Conservation (phyloP, 1,140 invertebrate species). For the Linepithema humile region DNA sequence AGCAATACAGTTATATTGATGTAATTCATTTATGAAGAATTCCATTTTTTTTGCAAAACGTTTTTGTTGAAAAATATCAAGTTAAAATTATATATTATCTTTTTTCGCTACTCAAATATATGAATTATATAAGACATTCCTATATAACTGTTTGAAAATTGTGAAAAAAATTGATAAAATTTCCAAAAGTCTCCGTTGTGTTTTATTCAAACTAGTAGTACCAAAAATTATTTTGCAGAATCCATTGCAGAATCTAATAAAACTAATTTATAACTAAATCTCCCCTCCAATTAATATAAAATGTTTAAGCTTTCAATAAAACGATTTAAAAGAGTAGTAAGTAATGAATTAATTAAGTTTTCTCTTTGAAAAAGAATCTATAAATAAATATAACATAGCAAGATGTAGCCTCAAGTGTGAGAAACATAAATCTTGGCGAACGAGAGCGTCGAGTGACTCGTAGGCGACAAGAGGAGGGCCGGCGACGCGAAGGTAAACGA, state of each 20-base stretch:
- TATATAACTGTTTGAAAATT: too few species aligned
- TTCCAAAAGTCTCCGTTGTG: too few species aligned
- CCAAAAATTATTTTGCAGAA: too few species aligned
- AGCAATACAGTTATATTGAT: not conserved
- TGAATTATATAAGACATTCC: too few species aligned
- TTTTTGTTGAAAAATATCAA: too few species aligned
- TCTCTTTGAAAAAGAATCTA: not conserved
- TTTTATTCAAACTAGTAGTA: too few species aligned
- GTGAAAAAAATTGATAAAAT: too few species aligned
- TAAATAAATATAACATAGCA: not conserved
- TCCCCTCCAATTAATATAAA: not conserved
- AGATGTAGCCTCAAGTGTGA: not conserved
- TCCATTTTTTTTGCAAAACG: too few species aligned
- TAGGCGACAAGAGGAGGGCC: conserved; percentile 8
- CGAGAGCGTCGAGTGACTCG: not conserved
- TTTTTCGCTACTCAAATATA: too few species aligned
- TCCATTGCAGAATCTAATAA: too few species aligned
- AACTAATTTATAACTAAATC: not conserved
- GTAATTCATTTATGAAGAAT: too few species aligned
- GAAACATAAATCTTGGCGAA: not conserved
- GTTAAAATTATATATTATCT: too few species aligned
- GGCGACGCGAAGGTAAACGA: conserved; percentile 37
- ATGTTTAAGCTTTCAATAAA: not conserved
- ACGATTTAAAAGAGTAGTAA: not conserved
- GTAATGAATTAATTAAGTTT: not conserved